These are phyloP conservation scores for Phanerotoma sp. DNA, from an alignment of 2,888 invertebrate species.

Conservation along the genomic window DNA sequence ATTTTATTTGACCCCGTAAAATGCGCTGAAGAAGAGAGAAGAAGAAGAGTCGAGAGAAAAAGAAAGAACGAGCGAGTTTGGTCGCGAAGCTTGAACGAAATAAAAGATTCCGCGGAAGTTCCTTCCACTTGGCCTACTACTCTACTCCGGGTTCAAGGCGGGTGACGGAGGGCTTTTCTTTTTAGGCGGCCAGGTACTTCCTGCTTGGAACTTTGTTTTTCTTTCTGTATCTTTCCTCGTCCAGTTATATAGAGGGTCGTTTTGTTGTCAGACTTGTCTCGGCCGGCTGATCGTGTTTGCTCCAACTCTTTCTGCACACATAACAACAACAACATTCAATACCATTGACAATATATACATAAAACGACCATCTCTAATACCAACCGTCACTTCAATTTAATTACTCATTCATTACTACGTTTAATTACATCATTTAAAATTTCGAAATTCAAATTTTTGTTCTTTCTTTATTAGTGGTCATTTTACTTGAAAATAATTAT, in stretches of 20 bases:
- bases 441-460: too few species aligned
- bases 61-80: constrained; percentile 20
- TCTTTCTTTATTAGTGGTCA: too few species aligned
- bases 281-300: not conserved
- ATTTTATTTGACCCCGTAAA: constrained; percentile 28
- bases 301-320: not conserved
- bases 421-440: too few species aligned
- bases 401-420: too few species aligned
- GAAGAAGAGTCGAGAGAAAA: not conserved
- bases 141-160: constrained; percentile 47
- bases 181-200: constrained; percentile 45
- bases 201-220: constrained; percentile 44
- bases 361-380: too few species aligned
- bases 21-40: constrained; percentile 2
- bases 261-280: not conserved
- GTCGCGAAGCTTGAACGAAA: constrained; percentile 40
- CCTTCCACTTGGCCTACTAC: constrained; percentile 56
- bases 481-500: too few species aligned
- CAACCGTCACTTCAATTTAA: too few species aligned
- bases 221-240: constrained; percentile 36
- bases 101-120: constrained; percentile 48
- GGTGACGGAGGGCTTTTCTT: constrained; percentile 47
- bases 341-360: too few species aligned
- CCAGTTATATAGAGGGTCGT: constrained; percentile 22
- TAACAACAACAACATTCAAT: not conserved